phyloP scores from a whole-genome alignment of 2,888 invertebrate species.

The Thereva unica region DNA sequence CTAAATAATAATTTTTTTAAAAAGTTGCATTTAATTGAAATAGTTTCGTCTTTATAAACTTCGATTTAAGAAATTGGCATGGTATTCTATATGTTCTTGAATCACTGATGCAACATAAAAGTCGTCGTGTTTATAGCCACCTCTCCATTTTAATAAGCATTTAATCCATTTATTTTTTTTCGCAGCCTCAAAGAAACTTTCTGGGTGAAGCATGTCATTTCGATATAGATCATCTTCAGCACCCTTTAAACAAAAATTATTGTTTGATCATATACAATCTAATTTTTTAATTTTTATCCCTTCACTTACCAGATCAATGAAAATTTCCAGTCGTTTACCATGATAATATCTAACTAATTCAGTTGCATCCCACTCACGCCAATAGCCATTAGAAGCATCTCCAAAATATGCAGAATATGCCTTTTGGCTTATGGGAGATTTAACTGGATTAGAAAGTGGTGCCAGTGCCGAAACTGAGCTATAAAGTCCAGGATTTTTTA shows the following conservation, averaged over 20 bases:
- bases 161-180: too few relatives aligned
- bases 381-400: constrained; percentile 62
- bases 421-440: constrained; percentile 83
- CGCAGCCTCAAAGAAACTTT: too few relatives aligned
- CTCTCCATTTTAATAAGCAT: too few relatives aligned
- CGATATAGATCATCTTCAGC: constrained; percentile 77
- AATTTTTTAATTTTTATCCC: too few relatives aligned
- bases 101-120: too few relatives aligned
- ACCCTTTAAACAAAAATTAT: constrained; percentile 64
- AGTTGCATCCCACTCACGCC: constrained; percentile 85
- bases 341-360: constrained; percentile 76
- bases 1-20: too few relatives aligned
- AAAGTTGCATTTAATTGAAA: too few relatives aligned
- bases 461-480: constrained; percentile 87
- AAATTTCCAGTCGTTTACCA: constrained; percentile 77
- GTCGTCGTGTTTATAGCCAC: too few relatives aligned
- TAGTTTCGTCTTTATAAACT: too few relatives aligned
- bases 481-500: constrained; percentile 85
- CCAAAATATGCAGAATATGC: constrained; percentile 79
- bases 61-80: too few relatives aligned
- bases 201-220: constrained; percentile 66
- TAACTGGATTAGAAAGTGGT: constrained; percentile 83
- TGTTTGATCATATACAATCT: too few relatives aligned
- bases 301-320: constrained; percentile 74
- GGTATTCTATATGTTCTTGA: too few relatives aligned